These are phyloP conservation scores for Nycticryphes semicollaris DNA, from an alignment of 2,113 vertebrate species.

Conservation along the genomic window DNA sequence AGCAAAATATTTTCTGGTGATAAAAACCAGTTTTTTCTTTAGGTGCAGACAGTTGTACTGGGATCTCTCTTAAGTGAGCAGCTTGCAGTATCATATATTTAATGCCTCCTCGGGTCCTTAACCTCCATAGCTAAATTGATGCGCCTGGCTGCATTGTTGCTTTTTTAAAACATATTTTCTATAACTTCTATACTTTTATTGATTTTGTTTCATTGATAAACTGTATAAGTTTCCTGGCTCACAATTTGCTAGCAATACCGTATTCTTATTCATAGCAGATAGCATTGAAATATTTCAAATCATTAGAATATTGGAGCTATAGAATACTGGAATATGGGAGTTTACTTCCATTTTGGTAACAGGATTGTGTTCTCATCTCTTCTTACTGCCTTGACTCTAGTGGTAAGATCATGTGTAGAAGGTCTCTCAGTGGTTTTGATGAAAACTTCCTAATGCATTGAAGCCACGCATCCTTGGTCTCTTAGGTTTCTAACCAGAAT, in stretches of 20 bases:
- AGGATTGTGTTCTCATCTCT: neutral
- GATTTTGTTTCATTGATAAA: neutral
- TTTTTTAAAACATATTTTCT: neutral
- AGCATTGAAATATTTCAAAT: neutral
- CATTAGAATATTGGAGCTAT: neutral
- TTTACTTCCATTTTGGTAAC: neutral
- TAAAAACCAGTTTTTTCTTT: neutral
- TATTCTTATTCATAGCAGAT: neutral
- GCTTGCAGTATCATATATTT: neutral
- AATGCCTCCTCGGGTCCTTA: neutral
- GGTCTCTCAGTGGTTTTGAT: neutral
- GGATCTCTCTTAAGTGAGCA: neutral
- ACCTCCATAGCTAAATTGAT: neutral
- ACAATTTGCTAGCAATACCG: neutral
- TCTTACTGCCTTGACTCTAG: neutral
- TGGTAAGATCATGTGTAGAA: neutral
- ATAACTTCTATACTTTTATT: neutral
- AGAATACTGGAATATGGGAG: no score
- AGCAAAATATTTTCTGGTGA: neutral
- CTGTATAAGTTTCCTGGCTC: neutral
- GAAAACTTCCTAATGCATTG: neutral
- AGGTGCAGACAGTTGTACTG: neutral
- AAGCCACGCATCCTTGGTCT: neutral
- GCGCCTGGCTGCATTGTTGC: neutral
- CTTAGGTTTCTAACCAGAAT: neutral